Evolutionary conservation across 2,113 vertebrate species (phyloP).

Genomic region (Xyrauchen texanus): DNA sequence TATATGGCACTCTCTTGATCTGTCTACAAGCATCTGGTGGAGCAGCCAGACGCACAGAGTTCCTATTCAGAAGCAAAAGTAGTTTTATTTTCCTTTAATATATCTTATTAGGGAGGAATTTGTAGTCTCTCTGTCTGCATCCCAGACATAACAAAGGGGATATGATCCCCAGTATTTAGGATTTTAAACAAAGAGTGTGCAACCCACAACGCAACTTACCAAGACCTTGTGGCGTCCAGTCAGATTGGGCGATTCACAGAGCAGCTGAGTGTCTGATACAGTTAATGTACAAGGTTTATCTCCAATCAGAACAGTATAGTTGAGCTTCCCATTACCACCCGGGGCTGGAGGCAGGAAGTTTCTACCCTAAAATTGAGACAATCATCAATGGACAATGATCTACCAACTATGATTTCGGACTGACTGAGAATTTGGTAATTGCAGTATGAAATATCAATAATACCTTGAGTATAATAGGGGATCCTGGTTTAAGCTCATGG

Average conservation of each 20-base stretch:
- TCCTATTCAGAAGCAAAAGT: conserved; percentile 65
- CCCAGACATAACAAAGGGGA: conserved; percentile 57
- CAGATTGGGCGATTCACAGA: conserved; percentile 95
- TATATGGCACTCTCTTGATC: conserved; percentile 48
- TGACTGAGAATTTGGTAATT: too few species aligned
- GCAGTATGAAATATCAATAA: neutral
- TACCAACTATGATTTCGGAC: too few species aligned
- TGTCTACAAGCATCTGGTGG: conserved; percentile 32
- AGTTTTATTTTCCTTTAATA: conserved; percentile 66
- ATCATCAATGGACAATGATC: neutral
- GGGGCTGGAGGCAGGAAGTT: conserved; percentile 91
- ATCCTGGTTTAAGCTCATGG: conserved; percentile 94
- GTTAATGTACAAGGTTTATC: conserved; percentile 92
- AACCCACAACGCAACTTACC: conserved; percentile 76
- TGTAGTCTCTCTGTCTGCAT: conserved; percentile 64
- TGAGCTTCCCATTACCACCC: conserved; percentile 91
- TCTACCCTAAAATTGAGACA: conserved; percentile 78
- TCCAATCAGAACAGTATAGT: conserved; percentile 93
- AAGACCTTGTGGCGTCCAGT: conserved; percentile 93
- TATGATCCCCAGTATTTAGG: too few species aligned
- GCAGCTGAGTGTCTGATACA: conserved; percentile 93
- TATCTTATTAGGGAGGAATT: conserved; percentile 67
- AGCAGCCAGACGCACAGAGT: conserved; percentile 61
- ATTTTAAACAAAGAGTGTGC: too few species aligned
- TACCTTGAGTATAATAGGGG: conserved; percentile 97